Evolutionary conservation across 1,140 invertebrate genomes (phyloP).

Genomic region (Polyergus mexicanus): DNA sequence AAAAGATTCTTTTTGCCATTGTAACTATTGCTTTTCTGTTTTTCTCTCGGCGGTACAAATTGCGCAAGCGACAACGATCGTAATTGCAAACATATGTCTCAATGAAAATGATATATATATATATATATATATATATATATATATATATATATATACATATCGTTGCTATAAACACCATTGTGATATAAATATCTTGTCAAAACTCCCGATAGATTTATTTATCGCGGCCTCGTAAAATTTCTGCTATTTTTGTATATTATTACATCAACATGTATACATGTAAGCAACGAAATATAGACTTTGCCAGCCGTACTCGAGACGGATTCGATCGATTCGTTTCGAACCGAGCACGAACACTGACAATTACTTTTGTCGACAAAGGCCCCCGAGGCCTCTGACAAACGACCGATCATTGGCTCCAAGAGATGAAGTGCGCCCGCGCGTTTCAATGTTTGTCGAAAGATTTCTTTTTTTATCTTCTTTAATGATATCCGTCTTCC

Average conservation of each 20-base stretch:
- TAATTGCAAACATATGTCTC: not conserved
- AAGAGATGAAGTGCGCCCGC: constrained; percentile 55
- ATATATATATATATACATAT: not conserved
- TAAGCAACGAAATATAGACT: not conserved
- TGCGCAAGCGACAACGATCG: constrained; percentile 8
- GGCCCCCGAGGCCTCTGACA: not conserved
- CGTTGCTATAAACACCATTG: not conserved
- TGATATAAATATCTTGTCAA: not conserved
- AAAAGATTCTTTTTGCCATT: constrained; percentile 11
- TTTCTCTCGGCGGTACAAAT: constrained; percentile 4
- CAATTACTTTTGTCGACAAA: constrained; percentile 69
- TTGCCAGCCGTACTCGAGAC: constrained; percentile 19
- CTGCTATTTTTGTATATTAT: constrained; percentile 56
- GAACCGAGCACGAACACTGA: constrained; percentile 30
- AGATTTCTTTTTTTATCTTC: too few relatives aligned
- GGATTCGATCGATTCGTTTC: constrained; percentile 64
- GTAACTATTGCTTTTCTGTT: constrained; percentile 1
- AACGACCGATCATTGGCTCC: constrained; percentile 9
- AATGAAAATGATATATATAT: constrained; percentile 26
- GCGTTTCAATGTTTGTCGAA: constrained; percentile 48
- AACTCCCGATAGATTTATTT: constrained; percentile 60
- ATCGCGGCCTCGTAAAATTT: constrained; percentile 30
- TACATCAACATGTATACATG: constrained; percentile 30
- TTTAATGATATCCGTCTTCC: too few relatives aligned
- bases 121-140: not conserved